phyloP scores from a whole-genome alignment of 1,140 invertebrate species.

The Drosophila ananassae region DNA sequence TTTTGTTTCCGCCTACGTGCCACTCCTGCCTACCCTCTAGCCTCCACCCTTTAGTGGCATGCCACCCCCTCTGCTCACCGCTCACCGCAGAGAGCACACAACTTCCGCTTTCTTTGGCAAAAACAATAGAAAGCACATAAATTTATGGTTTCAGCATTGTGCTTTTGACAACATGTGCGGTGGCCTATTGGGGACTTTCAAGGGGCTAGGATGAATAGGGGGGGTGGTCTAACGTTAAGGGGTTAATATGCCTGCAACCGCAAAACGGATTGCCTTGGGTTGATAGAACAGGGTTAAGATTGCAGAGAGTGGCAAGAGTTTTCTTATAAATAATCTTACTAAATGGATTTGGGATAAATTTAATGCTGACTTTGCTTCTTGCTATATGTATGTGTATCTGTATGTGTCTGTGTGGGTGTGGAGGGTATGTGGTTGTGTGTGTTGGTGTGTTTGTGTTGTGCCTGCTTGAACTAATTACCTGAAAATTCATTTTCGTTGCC shows the following conservation, averaged over 20 bases:
- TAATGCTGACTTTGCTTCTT: constrained; percentile 35
- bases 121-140: constrained; percentile 82
- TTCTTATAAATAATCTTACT: constrained; percentile 80
- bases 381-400: not conserved
- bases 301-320: constrained; percentile 35
- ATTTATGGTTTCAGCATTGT: constrained; percentile 82
- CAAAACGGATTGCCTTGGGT: constrained; percentile 75
- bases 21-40: not conserved
- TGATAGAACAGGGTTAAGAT: not conserved
- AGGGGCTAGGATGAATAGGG: constrained; percentile 3
- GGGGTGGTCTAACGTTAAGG: constrained; percentile 59
- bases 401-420: not conserved
- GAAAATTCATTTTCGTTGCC: constrained; percentile 65
- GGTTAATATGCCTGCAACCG: constrained; percentile 81
- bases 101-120: constrained; percentile 82
- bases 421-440: not conserved
- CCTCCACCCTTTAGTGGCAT: constrained; percentile 4
- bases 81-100: constrained; percentile 40
- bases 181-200: constrained; percentile 49
- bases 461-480: constrained; percentile 79
- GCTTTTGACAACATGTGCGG: constrained; percentile 78
- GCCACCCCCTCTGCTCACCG: constrained; percentile 2
- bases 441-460: constrained; percentile 14
- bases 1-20: constrained; percentile 21
- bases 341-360: constrained; percentile 78